These are phyloP conservation scores for Litoditis marina DNA, from an alignment of 2,888 invertebrate species.

Conservation along the genomic window DNA sequence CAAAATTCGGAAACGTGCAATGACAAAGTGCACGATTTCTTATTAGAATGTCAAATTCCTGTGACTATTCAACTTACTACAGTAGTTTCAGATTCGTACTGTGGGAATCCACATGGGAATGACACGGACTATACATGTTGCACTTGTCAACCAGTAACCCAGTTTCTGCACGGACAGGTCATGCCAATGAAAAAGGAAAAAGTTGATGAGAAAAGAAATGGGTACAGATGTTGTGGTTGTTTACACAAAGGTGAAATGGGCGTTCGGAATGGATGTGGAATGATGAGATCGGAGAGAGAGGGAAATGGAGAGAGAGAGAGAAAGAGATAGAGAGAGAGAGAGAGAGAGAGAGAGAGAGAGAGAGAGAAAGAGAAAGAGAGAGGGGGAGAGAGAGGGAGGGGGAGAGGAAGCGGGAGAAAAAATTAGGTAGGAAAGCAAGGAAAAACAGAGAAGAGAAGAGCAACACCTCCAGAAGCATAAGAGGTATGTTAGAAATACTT, in stretches of 20 bases:
- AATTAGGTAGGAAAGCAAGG: not conserved
- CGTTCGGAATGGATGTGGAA: not conserved
- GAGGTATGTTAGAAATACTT: too few relatives aligned
- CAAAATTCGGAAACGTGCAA: not conserved
- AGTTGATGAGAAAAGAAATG: not conserved
- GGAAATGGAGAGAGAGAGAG: not conserved
- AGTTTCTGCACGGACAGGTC: not conserved
- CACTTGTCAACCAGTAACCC: not conserved
- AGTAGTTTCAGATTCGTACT: too few relatives aligned
- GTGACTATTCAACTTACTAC: too few relatives aligned
- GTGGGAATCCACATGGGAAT: too few relatives aligned
- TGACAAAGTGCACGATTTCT: too few relatives aligned
- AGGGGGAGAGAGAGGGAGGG: not conserved
- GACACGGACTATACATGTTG: not conserved
- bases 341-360: not conserved
- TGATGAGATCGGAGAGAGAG: not conserved
- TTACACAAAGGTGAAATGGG: slow-evolving; percentile 4
- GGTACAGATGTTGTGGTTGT: slow-evolving; percentile 3
- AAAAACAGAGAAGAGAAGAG: not conserved
- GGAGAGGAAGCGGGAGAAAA: not conserved
- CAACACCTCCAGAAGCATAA: too few relatives aligned
- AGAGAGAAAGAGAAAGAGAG: not conserved
- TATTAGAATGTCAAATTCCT: too few relatives aligned
- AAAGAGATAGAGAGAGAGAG: slow-evolving; percentile 1
- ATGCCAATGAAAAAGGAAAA: not conserved